Percentiles rank a stretch among this genome's conserved stretches.
phyloP scores from a whole-genome alignment of 92 coral and sea anemone species.

The Anthopleura xanthogrammica region DNA sequence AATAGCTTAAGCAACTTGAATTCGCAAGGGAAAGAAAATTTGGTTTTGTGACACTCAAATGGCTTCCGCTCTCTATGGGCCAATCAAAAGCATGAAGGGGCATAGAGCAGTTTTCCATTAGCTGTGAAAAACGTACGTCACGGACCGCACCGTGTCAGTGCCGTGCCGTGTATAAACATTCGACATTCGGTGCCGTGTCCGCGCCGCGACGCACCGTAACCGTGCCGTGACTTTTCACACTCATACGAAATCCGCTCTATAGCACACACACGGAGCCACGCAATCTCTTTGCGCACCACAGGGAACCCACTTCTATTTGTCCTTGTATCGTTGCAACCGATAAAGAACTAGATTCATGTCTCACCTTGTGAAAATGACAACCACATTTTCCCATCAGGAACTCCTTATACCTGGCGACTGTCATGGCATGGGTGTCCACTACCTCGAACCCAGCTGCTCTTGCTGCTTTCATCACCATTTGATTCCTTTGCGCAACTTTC shows the following conservation, averaged over 20 bases:
- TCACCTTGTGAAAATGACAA: conserved; percentile 85
- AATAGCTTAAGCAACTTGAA: neutral
- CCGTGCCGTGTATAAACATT: no score
- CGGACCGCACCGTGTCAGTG: no score
- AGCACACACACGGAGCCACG: neutral
- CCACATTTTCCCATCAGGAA: conserved; percentile 71
- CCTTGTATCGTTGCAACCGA: neutral
- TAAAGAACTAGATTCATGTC: neutral
- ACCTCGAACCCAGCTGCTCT: conserved; percentile 53
- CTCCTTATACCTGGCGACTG: conserved; percentile 74
- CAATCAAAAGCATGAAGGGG: neutral
- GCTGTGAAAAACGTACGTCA: no score
- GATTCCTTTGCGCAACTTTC: conserved; percentile 55
- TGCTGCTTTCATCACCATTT: conserved; percentile 50
- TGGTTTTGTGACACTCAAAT: neutral
- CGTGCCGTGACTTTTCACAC: no score
- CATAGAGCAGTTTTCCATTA: neutral
- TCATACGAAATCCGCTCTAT: neutral
- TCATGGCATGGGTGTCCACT: conserved; percentile 74
- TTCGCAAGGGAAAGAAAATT: neutral
- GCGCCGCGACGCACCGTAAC: no score
- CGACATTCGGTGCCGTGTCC: no score
- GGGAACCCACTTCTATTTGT: neutral
- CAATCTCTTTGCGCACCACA: neutral
- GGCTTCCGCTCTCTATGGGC: neutral